phyloP scores from a whole-genome alignment of 2,888 invertebrate species.

The Volucella zonaria region DNA sequence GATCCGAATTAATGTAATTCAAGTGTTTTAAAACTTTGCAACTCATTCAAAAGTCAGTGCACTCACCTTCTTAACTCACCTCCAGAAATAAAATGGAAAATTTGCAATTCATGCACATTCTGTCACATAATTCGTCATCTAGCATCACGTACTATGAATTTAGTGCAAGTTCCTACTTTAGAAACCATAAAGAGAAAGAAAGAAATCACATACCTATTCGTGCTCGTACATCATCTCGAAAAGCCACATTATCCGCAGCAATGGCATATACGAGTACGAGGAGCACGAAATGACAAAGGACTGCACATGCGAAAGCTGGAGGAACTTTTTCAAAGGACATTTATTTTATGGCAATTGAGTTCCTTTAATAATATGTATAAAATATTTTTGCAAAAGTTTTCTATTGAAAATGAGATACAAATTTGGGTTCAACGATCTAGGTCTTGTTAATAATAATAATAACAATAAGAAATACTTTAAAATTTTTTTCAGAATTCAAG shows the following conservation, averaged over 20 bases:
- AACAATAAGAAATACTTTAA: too few relatives aligned
- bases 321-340: too few relatives aligned
- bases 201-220: slow-evolving; percentile 9
- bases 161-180: slow-evolving; percentile 32
- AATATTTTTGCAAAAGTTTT: too few relatives aligned
- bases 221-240: slow-evolving; percentile 14
- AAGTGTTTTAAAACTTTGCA: neutral
- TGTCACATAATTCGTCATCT: slow-evolving; percentile 41
- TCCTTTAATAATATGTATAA: too few relatives aligned
- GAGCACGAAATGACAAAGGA: too few relatives aligned
- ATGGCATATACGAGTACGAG: slow-evolving; percentile 2
- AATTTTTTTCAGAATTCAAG: too few relatives aligned
- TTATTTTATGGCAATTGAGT: too few relatives aligned
- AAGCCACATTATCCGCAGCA: slow-evolving; percentile 38
- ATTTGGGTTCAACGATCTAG: too few relatives aligned
- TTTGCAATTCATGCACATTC: slow-evolving; percentile 37
- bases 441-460: too few relatives aligned
- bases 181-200: slow-evolving; percentile 1
- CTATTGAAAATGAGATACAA: too few relatives aligned
- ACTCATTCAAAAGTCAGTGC: neutral
- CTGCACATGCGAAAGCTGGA: too few relatives aligned
- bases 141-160: slow-evolving; percentile 51
- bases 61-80: neutral
- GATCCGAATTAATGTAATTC: neutral
- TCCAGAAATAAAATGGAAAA: slow-evolving; percentile 3